Conservation (phyloP, 2,888 invertebrate species). For the Odontomyia ornata region DNA sequence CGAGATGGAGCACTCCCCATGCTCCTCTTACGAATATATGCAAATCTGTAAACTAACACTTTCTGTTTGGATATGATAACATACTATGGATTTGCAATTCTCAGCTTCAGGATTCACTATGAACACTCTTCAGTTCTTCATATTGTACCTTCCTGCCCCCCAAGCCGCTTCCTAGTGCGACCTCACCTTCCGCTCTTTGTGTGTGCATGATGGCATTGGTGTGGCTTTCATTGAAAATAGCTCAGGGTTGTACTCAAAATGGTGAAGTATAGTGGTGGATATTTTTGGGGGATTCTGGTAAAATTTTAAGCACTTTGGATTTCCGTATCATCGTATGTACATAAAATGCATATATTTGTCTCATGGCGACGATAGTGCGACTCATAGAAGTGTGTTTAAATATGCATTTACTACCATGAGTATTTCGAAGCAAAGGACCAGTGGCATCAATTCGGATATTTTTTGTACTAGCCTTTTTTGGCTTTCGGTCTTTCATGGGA, state of each 20-base stretch:
- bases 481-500: not conserved
- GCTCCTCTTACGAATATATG: conserved; percentile 9
- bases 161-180: not conserved
- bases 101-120: not conserved
- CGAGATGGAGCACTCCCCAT: not conserved
- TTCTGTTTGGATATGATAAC: conserved; percentile 43
- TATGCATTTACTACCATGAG: not conserved
- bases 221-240: not conserved
- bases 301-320: conserved; percentile 34
- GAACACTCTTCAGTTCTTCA: not conserved
- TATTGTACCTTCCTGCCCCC: not conserved
- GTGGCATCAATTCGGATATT: not conserved
- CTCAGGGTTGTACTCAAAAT: conserved; percentile 5
- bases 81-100: conserved; percentile 19
- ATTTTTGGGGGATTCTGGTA: conserved; percentile 25
- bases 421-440: not conserved
- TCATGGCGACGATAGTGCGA: not conserved
- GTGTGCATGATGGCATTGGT: not conserved
- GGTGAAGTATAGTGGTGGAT: conserved; percentile 10
- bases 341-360: not conserved
- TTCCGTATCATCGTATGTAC: conserved; percentile 14
- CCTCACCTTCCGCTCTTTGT: not conserved
- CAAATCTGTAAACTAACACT: conserved; percentile 41
- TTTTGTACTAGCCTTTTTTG: not conserved
- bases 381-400: conserved; percentile 1